Evolutionary conservation across 53 echinoderm and acorn worm genomes (phyloP).

Genomic region (Antedon mediterranea): DNA sequence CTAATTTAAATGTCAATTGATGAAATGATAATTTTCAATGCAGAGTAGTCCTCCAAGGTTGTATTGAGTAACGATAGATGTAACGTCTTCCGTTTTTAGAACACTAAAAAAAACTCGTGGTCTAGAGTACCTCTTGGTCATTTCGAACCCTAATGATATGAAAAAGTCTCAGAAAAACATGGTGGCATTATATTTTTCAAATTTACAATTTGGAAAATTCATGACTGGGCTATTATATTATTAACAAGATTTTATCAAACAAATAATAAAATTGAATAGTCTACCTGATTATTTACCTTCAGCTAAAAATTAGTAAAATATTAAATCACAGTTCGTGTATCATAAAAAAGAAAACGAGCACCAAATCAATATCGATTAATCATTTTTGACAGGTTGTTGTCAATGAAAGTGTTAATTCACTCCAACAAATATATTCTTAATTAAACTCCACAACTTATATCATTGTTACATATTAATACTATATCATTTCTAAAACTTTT

Average conservation of each 20-base stretch:
- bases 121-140: too few species aligned
- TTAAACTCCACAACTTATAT: background rate
- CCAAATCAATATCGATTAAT: background rate
- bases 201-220: background rate
- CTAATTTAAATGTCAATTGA: background rate
- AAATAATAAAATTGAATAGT: background rate
- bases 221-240: background rate
- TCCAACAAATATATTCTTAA: background rate
- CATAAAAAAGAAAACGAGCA: background rate
- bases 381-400: background rate
- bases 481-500: background rate
- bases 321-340: background rate
- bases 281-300: background rate
- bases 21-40: background rate
- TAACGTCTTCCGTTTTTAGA: background rate
- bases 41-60: background rate
- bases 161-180: background rate
- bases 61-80: background rate
- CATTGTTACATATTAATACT: background rate
- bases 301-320: background rate
- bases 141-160: too few species aligned
- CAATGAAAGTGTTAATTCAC: background rate
- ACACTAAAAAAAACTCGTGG: too few species aligned
- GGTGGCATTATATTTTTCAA: background rate
- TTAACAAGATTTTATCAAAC: background rate